These are phyloP conservation scores for Phoenicopterus ruber DNA, from an alignment of 2,113 vertebrate species.

Conservation along the genomic window DNA sequence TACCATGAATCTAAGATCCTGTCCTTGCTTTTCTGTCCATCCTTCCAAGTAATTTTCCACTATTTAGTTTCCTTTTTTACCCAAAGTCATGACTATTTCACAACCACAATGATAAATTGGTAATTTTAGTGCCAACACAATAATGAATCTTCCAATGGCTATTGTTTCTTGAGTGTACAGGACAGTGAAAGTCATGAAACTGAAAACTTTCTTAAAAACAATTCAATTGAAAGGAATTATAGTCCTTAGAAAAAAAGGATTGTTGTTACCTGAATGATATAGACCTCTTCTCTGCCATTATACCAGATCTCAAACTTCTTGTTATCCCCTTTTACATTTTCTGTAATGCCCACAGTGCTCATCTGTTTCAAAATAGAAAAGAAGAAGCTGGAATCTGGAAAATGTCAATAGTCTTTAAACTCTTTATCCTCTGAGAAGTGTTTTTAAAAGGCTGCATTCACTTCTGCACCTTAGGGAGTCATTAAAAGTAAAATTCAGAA, in stretches of 20 bases:
- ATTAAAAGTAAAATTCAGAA: background rate
- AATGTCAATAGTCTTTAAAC: background rate
- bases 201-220: background rate
- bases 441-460: background rate
- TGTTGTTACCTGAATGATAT: constrained; percentile 89
- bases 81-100: background rate
- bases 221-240: background rate
- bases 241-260: background rate
- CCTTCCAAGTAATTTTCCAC: background rate
- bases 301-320: constrained; percentile 97
- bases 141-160: background rate
- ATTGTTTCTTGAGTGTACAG: background rate
- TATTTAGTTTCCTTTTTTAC: background rate
- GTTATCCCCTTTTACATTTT: constrained; percentile 89
- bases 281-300: constrained; percentile 91
- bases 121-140: background rate
- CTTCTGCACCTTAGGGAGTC: background rate
- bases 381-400: background rate
- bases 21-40: background rate
- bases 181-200: background rate
- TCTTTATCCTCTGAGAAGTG: background rate
- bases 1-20: background rate
- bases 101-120: background rate
- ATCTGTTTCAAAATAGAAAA: constrained; percentile 78
- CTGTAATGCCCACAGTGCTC: constrained; percentile 90